Conservation (phyloP, 2,113 vertebrate species). For the Oryzias javanicus region DNA sequence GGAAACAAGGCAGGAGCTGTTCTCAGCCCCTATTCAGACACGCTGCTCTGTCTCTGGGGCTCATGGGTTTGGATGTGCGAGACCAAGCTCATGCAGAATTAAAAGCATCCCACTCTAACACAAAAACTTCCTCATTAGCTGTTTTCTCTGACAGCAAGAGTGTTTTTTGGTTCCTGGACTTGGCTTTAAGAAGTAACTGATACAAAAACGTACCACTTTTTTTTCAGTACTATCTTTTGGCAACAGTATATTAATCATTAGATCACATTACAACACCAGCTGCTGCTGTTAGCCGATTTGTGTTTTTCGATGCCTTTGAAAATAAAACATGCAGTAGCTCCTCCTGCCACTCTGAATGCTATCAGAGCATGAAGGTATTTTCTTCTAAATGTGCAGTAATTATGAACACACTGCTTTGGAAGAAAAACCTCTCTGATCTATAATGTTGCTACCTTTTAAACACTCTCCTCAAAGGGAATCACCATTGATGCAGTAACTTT, state of each 20-base stretch:
- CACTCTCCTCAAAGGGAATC: conserved; percentile 37
- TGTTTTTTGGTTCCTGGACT: not conserved
- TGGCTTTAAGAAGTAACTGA: conserved; percentile 6
- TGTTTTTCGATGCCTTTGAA: conserved; percentile 33
- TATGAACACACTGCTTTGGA: conserved; percentile 36
- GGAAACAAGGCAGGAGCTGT: conserved; percentile 50
- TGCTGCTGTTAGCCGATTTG: conserved; percentile 54
- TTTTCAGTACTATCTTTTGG: conserved; percentile 20
- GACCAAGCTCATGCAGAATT: conserved; percentile 38
- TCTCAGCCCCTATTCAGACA: conserved; percentile 48
- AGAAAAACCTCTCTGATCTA: conserved; percentile 31
- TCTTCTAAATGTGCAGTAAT: conserved; percentile 42
- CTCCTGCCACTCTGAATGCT: conserved; percentile 52
- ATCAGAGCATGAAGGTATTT: conserved; percentile 16
- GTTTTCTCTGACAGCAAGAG: not conserved
- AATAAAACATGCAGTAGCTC: conserved; percentile 34
- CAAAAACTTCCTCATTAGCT: conserved; percentile 3
- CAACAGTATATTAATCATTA: conserved; percentile 25
- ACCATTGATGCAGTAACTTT: conserved; percentile 36
- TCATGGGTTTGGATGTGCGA: conserved; percentile 42
- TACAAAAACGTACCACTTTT: conserved; percentile 2
- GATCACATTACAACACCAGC: conserved; percentile 43
- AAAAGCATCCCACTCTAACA: conserved; percentile 21
- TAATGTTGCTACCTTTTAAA: conserved; percentile 16
- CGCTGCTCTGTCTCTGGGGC: conserved; percentile 49